phyloP scores from a whole-genome alignment of 2,797 vertebrate genomes.

The Melanotaenia trifasciata region DNA sequence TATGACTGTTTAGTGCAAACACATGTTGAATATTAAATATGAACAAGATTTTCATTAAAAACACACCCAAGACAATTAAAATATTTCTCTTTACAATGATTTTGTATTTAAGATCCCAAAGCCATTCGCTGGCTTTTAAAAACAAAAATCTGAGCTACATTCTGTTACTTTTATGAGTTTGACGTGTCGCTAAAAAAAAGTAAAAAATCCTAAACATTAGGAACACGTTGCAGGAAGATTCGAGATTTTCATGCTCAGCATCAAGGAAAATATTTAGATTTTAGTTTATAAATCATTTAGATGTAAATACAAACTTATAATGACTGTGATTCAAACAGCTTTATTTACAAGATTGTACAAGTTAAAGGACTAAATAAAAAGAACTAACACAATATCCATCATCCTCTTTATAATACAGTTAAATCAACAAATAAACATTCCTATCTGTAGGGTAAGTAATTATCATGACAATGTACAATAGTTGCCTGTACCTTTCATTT shows the following conservation, averaged over 20 bases:
- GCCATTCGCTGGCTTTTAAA: not conserved
- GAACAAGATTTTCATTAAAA: conserved; percentile 29
- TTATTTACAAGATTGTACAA: not conserved
- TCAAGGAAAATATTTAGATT: not conserved
- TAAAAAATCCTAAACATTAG: conserved; percentile 9
- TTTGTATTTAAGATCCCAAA: conserved; percentile 10
- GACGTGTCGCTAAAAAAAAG: conserved; percentile 30
- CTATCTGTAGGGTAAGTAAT: not conserved
- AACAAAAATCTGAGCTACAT: conserved; percentile 16
- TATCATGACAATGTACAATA: not conserved
- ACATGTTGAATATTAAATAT: conserved; percentile 9
- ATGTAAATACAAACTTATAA: conserved; percentile 10
- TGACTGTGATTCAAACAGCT: not conserved
- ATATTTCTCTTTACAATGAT: conserved; percentile 10
- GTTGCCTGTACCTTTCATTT: not conserved
- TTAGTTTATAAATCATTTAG: not conserved
- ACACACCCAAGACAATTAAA: conserved; percentile 44
- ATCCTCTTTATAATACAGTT: not conserved
- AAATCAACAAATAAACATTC: not conserved
- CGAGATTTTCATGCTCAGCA: not conserved
- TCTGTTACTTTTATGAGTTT: conserved; percentile 30
- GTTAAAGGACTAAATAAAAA: not conserved
- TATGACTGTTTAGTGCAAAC: not conserved
- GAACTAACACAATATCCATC: not conserved
- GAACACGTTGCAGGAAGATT: conserved; percentile 13